These are phyloP conservation scores for Meandrina meandrites DNA, from an alignment of 92 coral and sea anemone species.

Conservation along the genomic window DNA sequence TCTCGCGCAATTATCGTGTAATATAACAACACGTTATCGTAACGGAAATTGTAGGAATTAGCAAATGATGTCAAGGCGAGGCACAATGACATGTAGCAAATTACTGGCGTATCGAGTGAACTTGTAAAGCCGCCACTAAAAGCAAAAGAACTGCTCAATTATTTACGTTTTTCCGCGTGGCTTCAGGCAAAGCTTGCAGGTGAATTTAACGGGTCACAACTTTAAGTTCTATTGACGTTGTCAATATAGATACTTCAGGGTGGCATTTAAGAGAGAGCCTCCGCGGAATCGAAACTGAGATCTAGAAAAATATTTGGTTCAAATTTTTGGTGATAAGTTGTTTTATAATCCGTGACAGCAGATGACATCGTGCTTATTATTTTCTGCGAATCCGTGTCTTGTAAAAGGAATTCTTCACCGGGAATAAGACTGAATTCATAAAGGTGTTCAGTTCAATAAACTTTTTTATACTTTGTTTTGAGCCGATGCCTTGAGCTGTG, in stretches of 20 bases:
- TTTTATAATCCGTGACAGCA: constrained; percentile 2
- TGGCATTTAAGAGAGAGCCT: neutral
- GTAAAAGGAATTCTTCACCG: neutral
- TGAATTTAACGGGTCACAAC: neutral
- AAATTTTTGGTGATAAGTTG: constrained; percentile 19
- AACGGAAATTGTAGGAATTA: neutral
- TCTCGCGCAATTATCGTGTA: neutral
- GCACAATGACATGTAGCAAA: constrained; percentile 1
- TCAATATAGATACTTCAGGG: neutral
- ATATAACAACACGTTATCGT: constrained; percentile 17
- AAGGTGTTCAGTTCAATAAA: neutral
- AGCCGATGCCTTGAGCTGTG: neutral
- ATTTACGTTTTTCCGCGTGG: neutral
- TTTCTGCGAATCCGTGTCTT: neutral
- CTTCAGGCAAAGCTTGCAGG: neutral
- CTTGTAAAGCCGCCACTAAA: neutral
- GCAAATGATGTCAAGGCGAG: constrained; percentile 7
- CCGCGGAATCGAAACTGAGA: constrained; percentile 1
- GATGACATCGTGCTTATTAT: neutral
- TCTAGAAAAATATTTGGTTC: constrained; percentile 15
- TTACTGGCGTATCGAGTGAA: neutral
- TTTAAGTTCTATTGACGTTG: neutral
- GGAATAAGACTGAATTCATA: neutral
- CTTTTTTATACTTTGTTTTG: neutral
- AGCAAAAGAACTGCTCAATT: constrained; percentile 3